A percentile compares a stretch with the other conserved stretches of the same genome.
Conservation (phyloP, 2,888 invertebrate species). For the Heliconius cydno region DNA sequence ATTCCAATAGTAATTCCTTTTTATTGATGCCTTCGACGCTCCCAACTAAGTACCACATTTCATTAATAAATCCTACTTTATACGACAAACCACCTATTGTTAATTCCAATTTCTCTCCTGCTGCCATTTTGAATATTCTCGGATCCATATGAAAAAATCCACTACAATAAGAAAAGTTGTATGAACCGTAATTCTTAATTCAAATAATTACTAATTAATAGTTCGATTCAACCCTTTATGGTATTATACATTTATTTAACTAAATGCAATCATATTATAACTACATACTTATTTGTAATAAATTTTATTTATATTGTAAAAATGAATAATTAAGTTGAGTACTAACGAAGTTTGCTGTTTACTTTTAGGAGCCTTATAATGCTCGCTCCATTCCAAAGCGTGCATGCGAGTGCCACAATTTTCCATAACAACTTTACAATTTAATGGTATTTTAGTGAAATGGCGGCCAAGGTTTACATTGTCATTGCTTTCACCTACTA, state of each 20-base stretch:
- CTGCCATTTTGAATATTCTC: slow-evolving; percentile 70
- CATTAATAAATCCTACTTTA: slow-evolving; percentile 72
- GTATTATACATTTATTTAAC: no score
- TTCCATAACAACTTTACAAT: slow-evolving; percentile 73
- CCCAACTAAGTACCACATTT: slow-evolving; percentile 84
- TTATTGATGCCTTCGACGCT: slow-evolving; percentile 80
- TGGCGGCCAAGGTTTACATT: slow-evolving; percentile 85
- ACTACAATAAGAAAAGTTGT: slow-evolving; percentile 55
- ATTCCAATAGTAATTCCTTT: slow-evolving; percentile 78
- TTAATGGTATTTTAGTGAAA: slow-evolving; percentile 82
- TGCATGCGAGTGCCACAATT: slow-evolving; percentile 83
- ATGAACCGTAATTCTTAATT: not conserved
- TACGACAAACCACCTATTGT: slow-evolving; percentile 68
- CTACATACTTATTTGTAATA: not conserved
- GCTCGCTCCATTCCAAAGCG: slow-evolving; percentile 79
- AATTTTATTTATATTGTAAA: not conserved
- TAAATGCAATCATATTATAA: no score
- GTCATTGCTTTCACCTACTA: slow-evolving; percentile 84
- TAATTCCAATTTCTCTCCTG: slow-evolving; percentile 71
- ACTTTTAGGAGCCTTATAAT: slow-evolving; percentile 72
- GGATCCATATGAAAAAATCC: slow-evolving; percentile 78
- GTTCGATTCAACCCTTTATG: no score
- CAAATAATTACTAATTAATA: not conserved
- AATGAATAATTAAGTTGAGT: not conserved
- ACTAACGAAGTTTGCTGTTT: slow-evolving; percentile 65